Percentiles rank a stretch among this genome's conserved stretches.
These are phyloP conservation scores for Sterna hirundo DNA, from an alignment of 2,113 vertebrate genomes.

Conservation along the genomic window DNA sequence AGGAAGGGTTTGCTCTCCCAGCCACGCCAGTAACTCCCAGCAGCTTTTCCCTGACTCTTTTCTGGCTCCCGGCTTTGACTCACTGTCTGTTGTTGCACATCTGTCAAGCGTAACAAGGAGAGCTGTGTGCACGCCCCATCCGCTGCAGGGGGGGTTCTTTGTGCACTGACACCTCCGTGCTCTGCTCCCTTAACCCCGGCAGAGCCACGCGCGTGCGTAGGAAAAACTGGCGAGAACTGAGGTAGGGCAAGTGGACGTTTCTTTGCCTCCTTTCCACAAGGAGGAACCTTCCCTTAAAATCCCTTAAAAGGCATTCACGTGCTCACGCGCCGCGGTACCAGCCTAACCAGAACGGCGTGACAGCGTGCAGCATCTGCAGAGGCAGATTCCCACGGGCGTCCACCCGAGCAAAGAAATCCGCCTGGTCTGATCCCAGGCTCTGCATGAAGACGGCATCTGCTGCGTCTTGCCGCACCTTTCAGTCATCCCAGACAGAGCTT, in stretches of 20 bases:
- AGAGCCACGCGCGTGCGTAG: rapidly evolving
- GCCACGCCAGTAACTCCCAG: neutral
- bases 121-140: neutral
- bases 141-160: neutral
- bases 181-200: neutral
- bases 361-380: neutral
- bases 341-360: neutral
- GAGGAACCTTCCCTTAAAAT: neutral
- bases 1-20: neutral
- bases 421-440: neutral
- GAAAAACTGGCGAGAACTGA: neutral
- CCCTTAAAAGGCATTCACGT: neutral
- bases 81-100: constrained; percentile 32
- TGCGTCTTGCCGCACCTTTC: neutral
- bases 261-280: neutral
- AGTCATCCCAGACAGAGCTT: neutral
- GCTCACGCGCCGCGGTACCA: too few species aligned
- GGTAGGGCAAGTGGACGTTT: neutral
- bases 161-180: neutral
- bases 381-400: neutral
- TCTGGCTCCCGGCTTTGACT: neutral
- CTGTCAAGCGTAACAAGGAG: neutral
- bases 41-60: neutral
- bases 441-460: too few species aligned
- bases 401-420: rapidly evolving